A percentile compares a stretch with the other conserved stretches of the same genome.
phyloP scores from a whole-genome alignment of 2,888 invertebrate species.

The Epinotia demarniana region DNA sequence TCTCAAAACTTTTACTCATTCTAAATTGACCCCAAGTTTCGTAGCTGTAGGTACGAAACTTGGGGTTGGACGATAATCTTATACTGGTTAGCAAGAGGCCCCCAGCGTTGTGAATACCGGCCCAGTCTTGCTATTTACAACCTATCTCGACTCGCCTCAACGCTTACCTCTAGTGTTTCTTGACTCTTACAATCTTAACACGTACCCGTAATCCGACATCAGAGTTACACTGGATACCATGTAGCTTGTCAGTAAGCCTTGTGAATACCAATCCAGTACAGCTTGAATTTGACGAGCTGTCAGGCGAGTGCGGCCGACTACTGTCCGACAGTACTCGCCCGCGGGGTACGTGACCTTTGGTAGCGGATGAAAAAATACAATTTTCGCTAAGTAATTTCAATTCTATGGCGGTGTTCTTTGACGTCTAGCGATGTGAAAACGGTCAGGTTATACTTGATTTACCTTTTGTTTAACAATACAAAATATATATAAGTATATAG shows the following conservation, averaged over 20 bases:
- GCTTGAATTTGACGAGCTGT: slow-evolving; percentile 77
- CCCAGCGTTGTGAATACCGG: background rate
- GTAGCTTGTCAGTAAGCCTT: background rate
- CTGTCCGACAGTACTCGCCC: slow-evolving; percentile 57
- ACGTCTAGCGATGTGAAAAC: background rate
- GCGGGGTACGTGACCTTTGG: slow-evolving; percentile 33
- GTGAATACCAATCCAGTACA: slow-evolving; percentile 57
- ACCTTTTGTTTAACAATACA: background rate
- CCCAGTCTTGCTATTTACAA: background rate
- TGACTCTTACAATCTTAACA: background rate
- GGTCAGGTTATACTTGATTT: slow-evolving; percentile 9
- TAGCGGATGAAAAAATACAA: slow-evolving; percentile 16
- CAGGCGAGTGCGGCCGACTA: slow-evolving; percentile 72
- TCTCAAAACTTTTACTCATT: background rate
- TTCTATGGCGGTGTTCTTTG: slow-evolving; percentile 25
- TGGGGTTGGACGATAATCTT: background rate
- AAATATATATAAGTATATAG: background rate
- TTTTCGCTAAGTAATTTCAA: slow-evolving; percentile 32
- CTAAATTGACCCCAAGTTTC: background rate
- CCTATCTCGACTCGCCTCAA: background rate
- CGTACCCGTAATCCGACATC: background rate
- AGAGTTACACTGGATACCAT: background rate
- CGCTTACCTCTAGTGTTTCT: slow-evolving; percentile 1
- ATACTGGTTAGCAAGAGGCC: background rate
- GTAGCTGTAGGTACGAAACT: background rate